Evolutionary conservation across 2,888 invertebrate species (phyloP).

Genomic region (Orthonevra nobilis): DNA sequence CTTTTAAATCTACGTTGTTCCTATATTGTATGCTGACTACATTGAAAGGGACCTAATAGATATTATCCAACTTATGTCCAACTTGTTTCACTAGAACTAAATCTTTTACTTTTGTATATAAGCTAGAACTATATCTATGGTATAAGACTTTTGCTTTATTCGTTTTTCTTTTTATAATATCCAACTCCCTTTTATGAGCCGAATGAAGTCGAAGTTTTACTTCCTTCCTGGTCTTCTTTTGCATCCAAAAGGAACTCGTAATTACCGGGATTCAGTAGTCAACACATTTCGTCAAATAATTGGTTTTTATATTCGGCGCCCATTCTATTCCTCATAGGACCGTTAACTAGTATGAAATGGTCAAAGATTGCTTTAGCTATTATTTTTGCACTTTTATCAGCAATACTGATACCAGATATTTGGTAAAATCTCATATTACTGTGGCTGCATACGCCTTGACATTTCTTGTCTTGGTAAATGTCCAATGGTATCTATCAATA

Average conservation of each 20-base stretch:
- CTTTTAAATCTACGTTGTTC: neutral
- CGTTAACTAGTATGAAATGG: conserved; percentile 20
- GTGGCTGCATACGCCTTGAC: conserved; percentile 11
- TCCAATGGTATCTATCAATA: no score
- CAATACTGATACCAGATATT: conserved; percentile 11
- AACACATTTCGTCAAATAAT: conserved; percentile 2
- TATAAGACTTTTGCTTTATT: no score
- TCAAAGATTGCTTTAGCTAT: conserved; percentile 36
- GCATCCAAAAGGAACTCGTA: neutral
- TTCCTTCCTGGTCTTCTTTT: conserved; percentile 7
- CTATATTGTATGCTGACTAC: neutral
- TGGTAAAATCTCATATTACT: conserved; percentile 20
- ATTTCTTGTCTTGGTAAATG: no score
- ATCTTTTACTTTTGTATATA: neutral
- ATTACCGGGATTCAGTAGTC: conserved; percentile 16
- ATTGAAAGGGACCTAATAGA: neutral
- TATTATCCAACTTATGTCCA: neutral
- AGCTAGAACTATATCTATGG: neutral
- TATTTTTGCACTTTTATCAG: conserved; percentile 10
- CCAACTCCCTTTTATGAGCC: no score
- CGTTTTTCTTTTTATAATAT: conserved; percentile 6
- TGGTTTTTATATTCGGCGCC: conserved; percentile 22
- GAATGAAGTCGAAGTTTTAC: no score
- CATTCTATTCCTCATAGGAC: neutral
- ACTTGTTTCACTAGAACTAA: neutral